A percentile compares a stretch with the other conserved stretches of the same genome.
Evolutionary conservation across 2,888 invertebrate species (phyloP).

Genomic region (Ophraella communa): DNA sequence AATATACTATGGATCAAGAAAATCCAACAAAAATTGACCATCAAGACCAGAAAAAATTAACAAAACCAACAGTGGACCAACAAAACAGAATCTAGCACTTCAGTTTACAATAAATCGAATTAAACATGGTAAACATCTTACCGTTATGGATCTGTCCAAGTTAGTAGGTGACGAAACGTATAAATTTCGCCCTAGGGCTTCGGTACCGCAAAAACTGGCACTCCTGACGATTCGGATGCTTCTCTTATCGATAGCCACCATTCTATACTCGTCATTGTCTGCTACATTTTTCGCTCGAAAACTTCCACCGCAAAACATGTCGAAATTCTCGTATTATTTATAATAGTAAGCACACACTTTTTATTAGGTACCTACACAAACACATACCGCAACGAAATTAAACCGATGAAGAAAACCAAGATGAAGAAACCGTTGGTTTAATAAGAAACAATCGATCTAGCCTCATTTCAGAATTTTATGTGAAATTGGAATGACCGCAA

Average conservation of each 20-base stretch:
- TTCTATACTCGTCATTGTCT: slow-evolving; percentile 53
- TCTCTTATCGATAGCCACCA: slow-evolving; percentile 52
- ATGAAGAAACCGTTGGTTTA: slow-evolving; percentile 7
- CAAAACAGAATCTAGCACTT: no score
- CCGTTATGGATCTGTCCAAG: neutral
- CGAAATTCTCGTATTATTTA: neutral
- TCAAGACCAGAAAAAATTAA: no score
- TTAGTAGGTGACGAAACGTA: neutral
- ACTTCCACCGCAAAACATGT: slow-evolving; percentile 57
- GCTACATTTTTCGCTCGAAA: slow-evolving; percentile 54
- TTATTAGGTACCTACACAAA: no score
- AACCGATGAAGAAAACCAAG: slow-evolving; percentile 3
- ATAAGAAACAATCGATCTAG: slow-evolving; percentile 24
- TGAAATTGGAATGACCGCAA: slow-evolving; percentile 7
- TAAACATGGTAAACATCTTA: neutral
- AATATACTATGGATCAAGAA: no score
- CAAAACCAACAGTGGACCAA: no score
- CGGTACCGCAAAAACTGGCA: slow-evolving; percentile 45
- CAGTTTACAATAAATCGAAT: no score
- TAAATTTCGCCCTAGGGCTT: slow-evolving; percentile 19
- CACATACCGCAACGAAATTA: no score
- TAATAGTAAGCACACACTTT: no score
- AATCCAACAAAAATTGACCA: no score
- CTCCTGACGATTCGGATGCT: slow-evolving; percentile 52
- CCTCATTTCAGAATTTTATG: slow-evolving; percentile 24